Conservation (phyloP, 2,888 invertebrate species). For the Drosophila mulleri region DNA sequence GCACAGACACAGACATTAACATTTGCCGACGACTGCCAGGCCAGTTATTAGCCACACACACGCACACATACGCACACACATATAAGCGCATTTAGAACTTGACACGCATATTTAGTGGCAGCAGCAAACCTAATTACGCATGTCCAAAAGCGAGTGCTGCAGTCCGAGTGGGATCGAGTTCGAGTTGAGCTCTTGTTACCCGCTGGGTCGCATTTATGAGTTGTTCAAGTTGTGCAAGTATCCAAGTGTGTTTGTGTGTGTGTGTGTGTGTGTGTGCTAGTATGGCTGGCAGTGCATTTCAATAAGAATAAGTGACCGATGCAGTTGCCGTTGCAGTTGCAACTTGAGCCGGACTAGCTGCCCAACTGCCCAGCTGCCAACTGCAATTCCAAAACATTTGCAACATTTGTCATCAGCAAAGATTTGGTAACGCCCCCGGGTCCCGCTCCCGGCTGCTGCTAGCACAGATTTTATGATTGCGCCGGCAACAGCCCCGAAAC, state of each 20-base stretch:
- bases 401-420: constrained; percentile 70
- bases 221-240: constrained; percentile 19
- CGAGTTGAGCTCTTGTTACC: constrained; percentile 20
- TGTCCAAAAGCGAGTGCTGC: constrained; percentile 63
- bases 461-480: constrained; percentile 63
- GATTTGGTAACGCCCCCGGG: constrained; percentile 23
- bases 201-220: constrained; percentile 58
- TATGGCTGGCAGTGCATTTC: constrained; percentile 34
- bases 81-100: constrained; percentile 54
- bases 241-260: neutral
- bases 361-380: constrained; percentile 17
- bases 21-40: constrained; percentile 41
- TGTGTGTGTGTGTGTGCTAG: neutral
- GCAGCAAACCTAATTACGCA: constrained; percentile 79
- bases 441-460: neutral
- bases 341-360: constrained; percentile 11
- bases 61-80: neutral
- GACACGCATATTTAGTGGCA: constrained; percentile 79
- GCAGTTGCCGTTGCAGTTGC: constrained; percentile 16
- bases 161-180: constrained; percentile 19
- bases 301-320: constrained; percentile 55
- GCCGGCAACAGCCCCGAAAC: neutral
- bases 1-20: constrained; percentile 57
- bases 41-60: constrained; percentile 48
- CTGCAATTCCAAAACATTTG: constrained; percentile 38